Evolutionary conservation across 1,140 invertebrate genomes (phyloP).

Genomic region (Heliconius hermathena): DNA sequence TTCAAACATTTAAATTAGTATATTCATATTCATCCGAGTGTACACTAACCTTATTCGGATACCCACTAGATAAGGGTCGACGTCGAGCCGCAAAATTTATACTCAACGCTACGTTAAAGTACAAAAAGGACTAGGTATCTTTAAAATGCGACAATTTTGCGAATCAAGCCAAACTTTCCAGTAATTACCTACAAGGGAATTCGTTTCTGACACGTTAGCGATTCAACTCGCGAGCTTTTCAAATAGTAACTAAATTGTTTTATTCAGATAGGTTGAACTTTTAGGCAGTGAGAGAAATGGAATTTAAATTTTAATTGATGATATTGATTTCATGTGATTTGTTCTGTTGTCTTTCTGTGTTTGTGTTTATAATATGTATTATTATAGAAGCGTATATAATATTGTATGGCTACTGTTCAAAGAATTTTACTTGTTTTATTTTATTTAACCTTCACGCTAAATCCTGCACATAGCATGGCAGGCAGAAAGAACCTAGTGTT

Average conservation of each 20-base stretch:
- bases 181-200: slow-evolving; percentile 21
- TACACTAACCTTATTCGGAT: slow-evolving; percentile 39
- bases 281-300: background rate
- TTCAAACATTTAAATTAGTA: background rate
- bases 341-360: too few species aligned
- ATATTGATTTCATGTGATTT: background rate
- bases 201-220: slow-evolving; percentile 20
- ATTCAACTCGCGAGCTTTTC: background rate
- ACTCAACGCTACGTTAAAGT: slow-evolving; percentile 46
- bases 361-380: too few species aligned
- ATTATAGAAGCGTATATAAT: too few species aligned
- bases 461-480: too few species aligned
- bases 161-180: slow-evolving; percentile 25
- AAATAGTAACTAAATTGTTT: background rate
- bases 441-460: too few species aligned
- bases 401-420: too few species aligned
- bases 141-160: slow-evolving; percentile 41
- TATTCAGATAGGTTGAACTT: background rate
- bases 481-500: too few species aligned
- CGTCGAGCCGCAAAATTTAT: slow-evolving; percentile 58
- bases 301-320: background rate
- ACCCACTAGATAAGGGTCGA: slow-evolving; percentile 57
- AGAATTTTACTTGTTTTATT: background rate
- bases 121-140: slow-evolving; percentile 35
- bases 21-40: slow-evolving; percentile 19